A percentile compares a stretch with the other conserved stretches of the same genome.
Evolutionary conservation across 1,140 invertebrate genomes (phyloP).

Genomic region (Drosophila oshimai): DNA sequence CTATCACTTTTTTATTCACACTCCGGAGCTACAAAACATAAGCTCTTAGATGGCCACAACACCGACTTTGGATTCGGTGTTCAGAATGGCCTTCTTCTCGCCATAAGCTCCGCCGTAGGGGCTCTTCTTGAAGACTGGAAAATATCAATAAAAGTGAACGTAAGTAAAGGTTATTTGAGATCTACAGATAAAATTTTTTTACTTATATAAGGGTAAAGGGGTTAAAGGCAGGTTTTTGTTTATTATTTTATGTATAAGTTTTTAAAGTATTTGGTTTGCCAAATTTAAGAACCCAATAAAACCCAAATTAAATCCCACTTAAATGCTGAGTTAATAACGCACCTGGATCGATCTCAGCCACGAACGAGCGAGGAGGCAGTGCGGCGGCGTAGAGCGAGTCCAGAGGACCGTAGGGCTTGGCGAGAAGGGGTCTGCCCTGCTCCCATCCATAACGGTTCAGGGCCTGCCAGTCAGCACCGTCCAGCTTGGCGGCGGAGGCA

Average conservation of each 20-base stretch:
- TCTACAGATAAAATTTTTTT: no score
- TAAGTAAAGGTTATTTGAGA: background rate
- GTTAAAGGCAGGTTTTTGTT: background rate
- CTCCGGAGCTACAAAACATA: constrained; percentile 19
- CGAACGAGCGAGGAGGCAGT: constrained; percentile 73
- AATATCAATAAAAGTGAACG: background rate
- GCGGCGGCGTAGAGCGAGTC: constrained; percentile 67
- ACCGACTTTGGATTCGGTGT: constrained; percentile 56
- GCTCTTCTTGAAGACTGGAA: constrained; percentile 66
- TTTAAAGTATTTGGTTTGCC: no score
- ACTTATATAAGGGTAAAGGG: no score
- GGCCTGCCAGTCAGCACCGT: constrained; percentile 52
- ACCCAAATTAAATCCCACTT: background rate
- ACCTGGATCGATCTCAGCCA: constrained; percentile 76
- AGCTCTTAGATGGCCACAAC: constrained; percentile 51
- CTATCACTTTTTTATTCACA: constrained; percentile 77
- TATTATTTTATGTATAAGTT: no score
- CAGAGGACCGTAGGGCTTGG: constrained; percentile 57
- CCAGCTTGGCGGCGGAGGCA: constrained; percentile 68
- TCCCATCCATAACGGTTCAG: constrained; percentile 73
- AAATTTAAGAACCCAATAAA: no score
- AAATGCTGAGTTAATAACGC: background rate
- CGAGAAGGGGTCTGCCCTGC: constrained; percentile 65
- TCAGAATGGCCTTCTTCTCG: constrained; percentile 23
- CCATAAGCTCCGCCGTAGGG: constrained; percentile 57